phyloP scores from a whole-genome alignment of 2,113 vertebrate genomes.

The Tor tambroides region DNA sequence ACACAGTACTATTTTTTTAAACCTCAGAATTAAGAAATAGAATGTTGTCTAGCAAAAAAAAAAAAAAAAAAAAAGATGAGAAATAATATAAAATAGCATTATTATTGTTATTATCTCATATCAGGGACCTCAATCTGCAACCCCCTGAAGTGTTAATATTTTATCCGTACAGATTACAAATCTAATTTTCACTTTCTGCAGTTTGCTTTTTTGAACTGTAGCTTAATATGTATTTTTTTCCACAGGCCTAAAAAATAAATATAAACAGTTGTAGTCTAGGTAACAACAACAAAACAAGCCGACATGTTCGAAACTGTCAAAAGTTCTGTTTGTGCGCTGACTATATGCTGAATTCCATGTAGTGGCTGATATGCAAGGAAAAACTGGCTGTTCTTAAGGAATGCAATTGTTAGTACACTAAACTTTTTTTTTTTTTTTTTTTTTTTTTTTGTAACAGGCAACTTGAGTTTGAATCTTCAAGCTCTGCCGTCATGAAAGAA shows the following conservation, averaged over 20 bases:
- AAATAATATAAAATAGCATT: not conserved
- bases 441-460: not conserved
- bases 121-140: not conserved
- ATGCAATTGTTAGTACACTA: not conserved
- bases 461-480: not conserved
- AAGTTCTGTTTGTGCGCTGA: not conserved
- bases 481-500: slow-evolving; percentile 10
- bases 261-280: not conserved
- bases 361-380: not conserved
- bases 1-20: not conserved
- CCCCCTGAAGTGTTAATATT: not conserved
- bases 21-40: not conserved
- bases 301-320: not conserved
- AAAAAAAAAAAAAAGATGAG: not conserved
- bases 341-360: slow-evolving; percentile 1
- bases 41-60: not conserved
- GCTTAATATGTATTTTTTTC: not conserved
- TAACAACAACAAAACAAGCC: not conserved
- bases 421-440: not conserved
- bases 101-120: not conserved
- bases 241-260: not conserved
- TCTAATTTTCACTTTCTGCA: not conserved
- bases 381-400: not conserved
- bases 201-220: not conserved
- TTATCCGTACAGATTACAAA: not conserved